phyloP scores from a whole-genome alignment of 2,113 vertebrate genomes.

The Dasyprocta punctata region DNA sequence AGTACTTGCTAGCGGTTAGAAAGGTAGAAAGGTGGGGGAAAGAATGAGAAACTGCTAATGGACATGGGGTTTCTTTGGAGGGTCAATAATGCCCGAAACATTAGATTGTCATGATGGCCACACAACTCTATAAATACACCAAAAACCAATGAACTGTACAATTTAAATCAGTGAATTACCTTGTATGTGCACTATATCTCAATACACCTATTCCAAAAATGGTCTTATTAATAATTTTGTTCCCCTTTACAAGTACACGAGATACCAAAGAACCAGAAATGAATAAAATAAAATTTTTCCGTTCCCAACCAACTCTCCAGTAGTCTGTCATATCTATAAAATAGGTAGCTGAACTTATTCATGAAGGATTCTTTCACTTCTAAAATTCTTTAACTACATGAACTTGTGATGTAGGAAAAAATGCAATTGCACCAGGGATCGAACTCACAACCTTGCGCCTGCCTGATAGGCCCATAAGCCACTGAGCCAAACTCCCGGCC shows the following conservation, averaged over 20 bases:
- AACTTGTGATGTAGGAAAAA: not conserved
- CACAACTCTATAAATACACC: not conserved
- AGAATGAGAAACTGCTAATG: not conserved
- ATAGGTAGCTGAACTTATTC: not conserved
- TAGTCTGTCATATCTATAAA: slow-evolving; percentile 12
- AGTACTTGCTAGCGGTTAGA: not conserved
- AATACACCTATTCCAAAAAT: slow-evolving; percentile 17
- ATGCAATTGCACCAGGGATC: no score
- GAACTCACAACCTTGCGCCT: no score
- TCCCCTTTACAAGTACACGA: not conserved
- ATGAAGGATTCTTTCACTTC: slow-evolving; percentile 31
- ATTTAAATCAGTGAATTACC: not conserved
- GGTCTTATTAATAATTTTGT: not conserved
- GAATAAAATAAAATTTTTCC: slow-evolving; percentile 23
- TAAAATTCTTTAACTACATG: slow-evolving; percentile 11
- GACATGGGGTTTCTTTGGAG: not conserved
- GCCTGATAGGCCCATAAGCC: no score
- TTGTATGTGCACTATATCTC: not conserved
- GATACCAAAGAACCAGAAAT: not conserved
- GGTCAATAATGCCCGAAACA: slow-evolving; percentile 31
- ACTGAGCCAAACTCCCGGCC: no score
- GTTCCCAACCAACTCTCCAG: not conserved
- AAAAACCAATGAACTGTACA: not conserved
- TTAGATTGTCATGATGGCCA: not conserved
- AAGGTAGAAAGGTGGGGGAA: not conserved